Base-by-base conservation (phyloP, 2,113 vertebrate genomes). In the Mormyrus iriodes region DNA sequence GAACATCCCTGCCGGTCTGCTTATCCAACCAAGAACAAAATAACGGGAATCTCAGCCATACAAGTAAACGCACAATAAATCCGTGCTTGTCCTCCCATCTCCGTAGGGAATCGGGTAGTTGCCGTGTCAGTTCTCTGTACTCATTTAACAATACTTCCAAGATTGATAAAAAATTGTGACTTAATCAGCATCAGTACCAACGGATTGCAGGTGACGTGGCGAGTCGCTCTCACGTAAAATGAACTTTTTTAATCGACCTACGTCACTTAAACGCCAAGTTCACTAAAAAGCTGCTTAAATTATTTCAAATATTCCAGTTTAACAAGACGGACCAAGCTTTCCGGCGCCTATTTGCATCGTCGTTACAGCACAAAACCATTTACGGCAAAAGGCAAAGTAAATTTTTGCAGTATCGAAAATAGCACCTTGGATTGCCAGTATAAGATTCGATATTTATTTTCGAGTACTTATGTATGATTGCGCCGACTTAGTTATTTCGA, bases 1-100 rank as follows among this genome's bases (percentile, higher is more conserved):
- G 35, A 95, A 94, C 96, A 96, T 96, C 84, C 79, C 48, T 31
- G 39, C n/a, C 9, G 46, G 24, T 51, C 13, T n/a, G n/a, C 27
- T 3, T 55, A 52, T 46, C 44, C 24, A 24, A 84, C 2, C 21
- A 84, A 84, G 27, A 51, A 19, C 2, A 35, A 31, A 31, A 10
- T 27, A 52, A 13, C 15, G 12, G 49, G 44, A 15, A 86, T 53
- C 15, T 52, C 49, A 35, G 51, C n/a, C 31, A 86, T 39, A 35
- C 85, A 53, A n/a, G 8, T 13, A 84, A 84, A 46, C 12, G 27
- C 49, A 55, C 51, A 7, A 85, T 27, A 27, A n/a, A 51, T 19
- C 21, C 13, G 27, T 86, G 13, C 4, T 49, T 48, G 21, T 35
- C 13, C 51, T 53, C 2, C 55, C 85, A 55, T 86, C 85, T 6